phyloP scores from a whole-genome alignment of 2,888 invertebrate species.

The Cephus pulcher region DNA sequence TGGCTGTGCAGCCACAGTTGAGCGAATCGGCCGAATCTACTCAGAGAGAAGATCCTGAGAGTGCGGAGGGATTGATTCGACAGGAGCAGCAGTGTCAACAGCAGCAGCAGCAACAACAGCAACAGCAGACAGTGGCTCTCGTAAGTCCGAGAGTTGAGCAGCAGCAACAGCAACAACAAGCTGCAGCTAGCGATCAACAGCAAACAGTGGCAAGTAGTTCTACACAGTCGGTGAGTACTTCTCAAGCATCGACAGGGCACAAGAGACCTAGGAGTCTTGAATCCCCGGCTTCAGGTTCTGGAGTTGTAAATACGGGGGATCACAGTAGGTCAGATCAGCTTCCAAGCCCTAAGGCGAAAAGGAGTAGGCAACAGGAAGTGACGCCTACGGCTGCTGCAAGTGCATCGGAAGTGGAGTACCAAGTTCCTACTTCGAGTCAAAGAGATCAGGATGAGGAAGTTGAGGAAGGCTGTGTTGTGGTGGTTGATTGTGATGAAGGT shows the following conservation, averaged over 20 bases:
- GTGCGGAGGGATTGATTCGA: conserved; percentile 56
- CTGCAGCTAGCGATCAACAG: conserved; percentile 59
- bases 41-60: conserved; percentile 70
- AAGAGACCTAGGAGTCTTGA: conserved; percentile 71
- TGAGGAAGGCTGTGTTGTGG: conserved; percentile 81
- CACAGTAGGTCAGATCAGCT: conserved; percentile 54
- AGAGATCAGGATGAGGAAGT: conserved; percentile 77
- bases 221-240: conserved; percentile 77
- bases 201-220: conserved; percentile 69
- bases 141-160: conserved; percentile 61
- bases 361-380: conserved; percentile 55
- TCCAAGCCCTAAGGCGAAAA: conserved; percentile 57
- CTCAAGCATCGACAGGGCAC: conserved; percentile 70
- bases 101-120: conserved; percentile 44
- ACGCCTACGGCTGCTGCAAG: conserved; percentile 53
- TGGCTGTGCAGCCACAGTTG: conserved; percentile 74
- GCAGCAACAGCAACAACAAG: conserved; percentile 51
- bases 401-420: conserved; percentile 63
- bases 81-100: conserved; percentile 46
- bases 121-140: conserved; percentile 60
- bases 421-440: conserved; percentile 86
- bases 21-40: conserved; percentile 69
- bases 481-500: conserved; percentile 84
- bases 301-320: conserved; percentile 53
- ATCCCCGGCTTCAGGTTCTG: conserved; percentile 54